Conservation (phyloP, 2,888 invertebrate species). For the Achlya flavicornis region DNA sequence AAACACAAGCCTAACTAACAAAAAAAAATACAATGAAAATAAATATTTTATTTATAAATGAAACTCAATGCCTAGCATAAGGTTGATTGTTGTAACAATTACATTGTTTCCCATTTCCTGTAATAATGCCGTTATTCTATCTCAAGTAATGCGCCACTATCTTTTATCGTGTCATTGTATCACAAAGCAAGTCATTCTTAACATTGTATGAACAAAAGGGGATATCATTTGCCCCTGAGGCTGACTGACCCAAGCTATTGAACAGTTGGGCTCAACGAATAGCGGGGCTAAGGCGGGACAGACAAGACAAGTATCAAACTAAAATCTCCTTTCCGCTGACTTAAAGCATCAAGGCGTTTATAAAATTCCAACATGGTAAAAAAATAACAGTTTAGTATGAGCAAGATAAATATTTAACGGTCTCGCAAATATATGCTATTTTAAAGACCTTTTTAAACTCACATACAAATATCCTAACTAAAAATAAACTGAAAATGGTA, state of each 20-base stretch:
- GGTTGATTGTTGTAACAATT: not conserved
- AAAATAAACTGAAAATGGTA: too few species aligned
- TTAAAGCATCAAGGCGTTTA: conserved; percentile 29
- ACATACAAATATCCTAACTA: too few species aligned
- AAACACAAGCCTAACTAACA: too few species aligned
- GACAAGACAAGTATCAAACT: conserved; percentile 41
- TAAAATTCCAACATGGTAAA: conserved; percentile 30
- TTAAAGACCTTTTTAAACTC: too few species aligned
- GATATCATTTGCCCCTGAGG: conserved; percentile 60
- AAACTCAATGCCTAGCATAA: too few species aligned
- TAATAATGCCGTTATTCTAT: not conserved
- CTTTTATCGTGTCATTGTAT: conserved; percentile 39
- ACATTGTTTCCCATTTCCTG: not conserved
- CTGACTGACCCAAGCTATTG: conserved; percentile 65
- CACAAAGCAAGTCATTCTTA: conserved; percentile 69
- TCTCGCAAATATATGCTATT: too few species aligned
- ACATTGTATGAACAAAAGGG: conserved; percentile 66
- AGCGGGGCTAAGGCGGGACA: conserved; percentile 43
- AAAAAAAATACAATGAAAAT: too few species aligned
- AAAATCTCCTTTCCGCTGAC: conserved; percentile 43
- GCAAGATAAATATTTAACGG: too few species aligned
- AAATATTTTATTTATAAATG: too few species aligned
- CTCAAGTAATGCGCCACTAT: not conserved
- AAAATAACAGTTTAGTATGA: too few species aligned
- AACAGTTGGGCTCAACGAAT: conserved; percentile 57